These are phyloP conservation scores for Venustoraphidia nigricollis DNA, from an alignment of 2,888 invertebrate genomes.

Conservation along the genomic window DNA sequence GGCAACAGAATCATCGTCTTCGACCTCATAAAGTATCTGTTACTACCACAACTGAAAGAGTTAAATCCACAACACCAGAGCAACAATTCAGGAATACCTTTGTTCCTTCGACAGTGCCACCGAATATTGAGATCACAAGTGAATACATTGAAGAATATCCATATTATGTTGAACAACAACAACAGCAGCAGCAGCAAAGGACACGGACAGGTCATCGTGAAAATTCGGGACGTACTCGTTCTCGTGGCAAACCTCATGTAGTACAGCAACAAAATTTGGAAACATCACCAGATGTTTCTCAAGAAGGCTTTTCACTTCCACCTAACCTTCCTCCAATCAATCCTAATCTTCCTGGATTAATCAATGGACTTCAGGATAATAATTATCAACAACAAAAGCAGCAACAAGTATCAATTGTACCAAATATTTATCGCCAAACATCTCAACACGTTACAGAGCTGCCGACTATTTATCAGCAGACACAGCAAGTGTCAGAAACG, in stretches of 20 bases:
- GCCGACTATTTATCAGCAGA: too few relatives aligned
- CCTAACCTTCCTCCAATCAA: conserved; percentile 39
- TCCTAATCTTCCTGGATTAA: conserved; percentile 40
- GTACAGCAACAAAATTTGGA: too few relatives aligned
- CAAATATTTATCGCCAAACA: too few relatives aligned
- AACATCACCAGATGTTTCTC: conserved; percentile 1
- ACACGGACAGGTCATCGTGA: too few relatives aligned
- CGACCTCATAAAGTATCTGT: neutral
- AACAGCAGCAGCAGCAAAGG: neutral
- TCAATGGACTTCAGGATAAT: conserved; percentile 40
- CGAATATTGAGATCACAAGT: neutral
- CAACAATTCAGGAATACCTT: neutral
- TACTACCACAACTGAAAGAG: neutral
- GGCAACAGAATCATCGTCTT: neutral
- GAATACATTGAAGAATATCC: neutral
- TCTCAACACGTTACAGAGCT: too few relatives aligned
- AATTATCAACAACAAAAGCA: too few relatives aligned
- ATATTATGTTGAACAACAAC: conserved; percentile 1
- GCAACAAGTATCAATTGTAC: conserved; percentile 16
- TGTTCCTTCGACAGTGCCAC: neutral
- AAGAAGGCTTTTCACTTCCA: conserved; percentile 29
- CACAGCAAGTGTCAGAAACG: too few relatives aligned
- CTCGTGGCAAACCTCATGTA: too few relatives aligned
- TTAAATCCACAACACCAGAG: neutral
- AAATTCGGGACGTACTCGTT: too few relatives aligned